Evolutionary conservation across 2,888 invertebrate genomes (phyloP).

Genomic region (Dioctria rufipes): DNA sequence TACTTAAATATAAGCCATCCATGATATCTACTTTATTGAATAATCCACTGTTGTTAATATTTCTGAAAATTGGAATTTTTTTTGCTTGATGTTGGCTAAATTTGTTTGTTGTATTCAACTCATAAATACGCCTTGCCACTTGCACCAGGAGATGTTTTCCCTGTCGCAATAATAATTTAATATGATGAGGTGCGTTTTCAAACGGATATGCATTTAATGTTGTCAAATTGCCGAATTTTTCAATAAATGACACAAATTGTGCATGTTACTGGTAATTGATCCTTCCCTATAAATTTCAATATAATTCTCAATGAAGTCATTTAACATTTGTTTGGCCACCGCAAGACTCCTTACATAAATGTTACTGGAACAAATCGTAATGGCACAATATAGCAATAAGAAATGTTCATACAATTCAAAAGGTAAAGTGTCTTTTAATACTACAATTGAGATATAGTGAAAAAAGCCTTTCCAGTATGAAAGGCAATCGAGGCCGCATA

Average conservation of each 20-base stretch:
- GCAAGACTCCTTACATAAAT: neutral
- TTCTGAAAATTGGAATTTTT: neutral
- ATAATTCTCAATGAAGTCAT: neutral
- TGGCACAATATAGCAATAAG: neutral
- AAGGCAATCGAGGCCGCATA: conserved; percentile 50
- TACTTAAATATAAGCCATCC: conserved; percentile 1
- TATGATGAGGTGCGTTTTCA: conserved; percentile 10
- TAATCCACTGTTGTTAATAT: neutral
- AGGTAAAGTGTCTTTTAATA: neutral
- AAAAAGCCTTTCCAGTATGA: neutral
- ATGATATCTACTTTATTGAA: neutral
- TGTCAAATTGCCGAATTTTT: conserved; percentile 61
- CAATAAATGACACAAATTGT: conserved; percentile 65
- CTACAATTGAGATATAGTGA: neutral
- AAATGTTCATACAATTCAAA: neutral
- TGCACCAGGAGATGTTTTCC: neutral
- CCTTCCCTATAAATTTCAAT: neutral
- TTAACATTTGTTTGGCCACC: neutral
- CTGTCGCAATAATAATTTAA: neutral
- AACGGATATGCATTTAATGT: conserved; percentile 23
- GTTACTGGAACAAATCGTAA: neutral
- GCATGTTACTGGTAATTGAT: conserved; percentile 67
- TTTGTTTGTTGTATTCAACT: neutral
- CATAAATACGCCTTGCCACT: neutral
- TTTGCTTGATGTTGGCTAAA: neutral